These are phyloP conservation scores for Dryas iulia DNA, from an alignment of 1,140 invertebrate species.

Conservation along the genomic window DNA sequence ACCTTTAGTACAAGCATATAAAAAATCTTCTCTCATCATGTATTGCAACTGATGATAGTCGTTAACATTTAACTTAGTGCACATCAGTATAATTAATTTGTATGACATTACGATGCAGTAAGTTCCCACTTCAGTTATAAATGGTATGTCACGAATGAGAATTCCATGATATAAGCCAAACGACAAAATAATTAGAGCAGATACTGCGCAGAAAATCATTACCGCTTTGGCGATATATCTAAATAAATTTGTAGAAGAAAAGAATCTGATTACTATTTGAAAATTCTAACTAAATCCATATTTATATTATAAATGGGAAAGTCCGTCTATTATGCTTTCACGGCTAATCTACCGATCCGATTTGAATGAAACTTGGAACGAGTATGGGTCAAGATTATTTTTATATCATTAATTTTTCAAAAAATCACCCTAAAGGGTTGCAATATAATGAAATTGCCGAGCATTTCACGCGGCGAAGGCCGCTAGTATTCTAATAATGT, in stretches of 20 bases:
- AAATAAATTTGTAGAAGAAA: not conserved
- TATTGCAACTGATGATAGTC: slow-evolving; percentile 43
- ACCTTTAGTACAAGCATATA: slow-evolving; percentile 41
- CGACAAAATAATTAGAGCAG: slow-evolving; percentile 23
- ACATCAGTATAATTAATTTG: slow-evolving; percentile 43
- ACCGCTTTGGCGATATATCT: slow-evolving; percentile 30
- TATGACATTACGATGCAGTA: slow-evolving; percentile 50
- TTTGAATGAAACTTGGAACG: no score
- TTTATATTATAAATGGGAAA: no score
- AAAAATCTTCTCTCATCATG: slow-evolving; percentile 49
- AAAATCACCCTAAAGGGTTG: no score
- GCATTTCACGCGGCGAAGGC: no score
- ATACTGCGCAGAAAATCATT: slow-evolving; percentile 28
- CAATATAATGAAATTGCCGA: no score
- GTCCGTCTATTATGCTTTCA: no score
- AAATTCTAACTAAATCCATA: no score
- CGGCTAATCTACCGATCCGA: no score
- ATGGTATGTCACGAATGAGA: slow-evolving; percentile 35
- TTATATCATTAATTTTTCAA: no score
- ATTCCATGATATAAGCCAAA: slow-evolving; percentile 39
- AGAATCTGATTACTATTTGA: no score
- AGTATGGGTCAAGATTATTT: no score
- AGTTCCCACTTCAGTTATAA: slow-evolving; percentile 48
- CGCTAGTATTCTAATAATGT: no score
- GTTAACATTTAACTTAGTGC: slow-evolving; percentile 38